Base-by-base conservation (phyloP, 2,888 invertebrate genomes). In the Agrochola circellaris region DNA sequence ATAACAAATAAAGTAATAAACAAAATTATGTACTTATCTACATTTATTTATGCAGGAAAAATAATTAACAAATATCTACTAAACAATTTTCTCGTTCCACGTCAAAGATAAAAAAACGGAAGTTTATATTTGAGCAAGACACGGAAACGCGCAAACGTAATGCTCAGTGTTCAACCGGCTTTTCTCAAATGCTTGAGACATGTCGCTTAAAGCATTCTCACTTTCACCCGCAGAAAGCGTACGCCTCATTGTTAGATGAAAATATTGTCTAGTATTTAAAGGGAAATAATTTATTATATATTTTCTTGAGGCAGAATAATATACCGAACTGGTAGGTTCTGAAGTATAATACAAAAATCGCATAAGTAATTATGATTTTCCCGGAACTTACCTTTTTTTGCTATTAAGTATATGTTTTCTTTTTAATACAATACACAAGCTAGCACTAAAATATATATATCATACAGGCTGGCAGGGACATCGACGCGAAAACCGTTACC, bases 171-270 rank as follows among this genome's bases (percentile, higher is more conserved):
- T 77, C 60, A 68, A 68, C 34, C 72, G 72, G 79, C 73, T 87
- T 87, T 81, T 78, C 87, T 83, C 58, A 74, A 81, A 83, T 71
- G 73, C 85, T 82, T 70, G 62, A 78, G 54, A 85, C 75, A 82
- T 83, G 70, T 81, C 70, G 83, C 85, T 83, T 72, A 42, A 60
- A 87, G 72, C 81, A 79, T 87, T 87, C 77, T 73, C 83, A 85
- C 86, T 87, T 87, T 87, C 81, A 73, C 81, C 75, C 5, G 30
- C 83, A 83, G 83, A 81, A 83, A 77, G 73, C 69, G 76, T 60
- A 61, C 45, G 20, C 30, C n/a, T 58, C 56, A 75, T 85, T 79
- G 73, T 79, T 60, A 30, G 13, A 80, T 65, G 54, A 73, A 80
- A 78, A 75, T 76, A 45, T 64, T 62, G 9, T n/a, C 26, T 8